phyloP scores from a whole-genome alignment of 2,113 vertebrate species.

The Alaudala cheleensis region DNA sequence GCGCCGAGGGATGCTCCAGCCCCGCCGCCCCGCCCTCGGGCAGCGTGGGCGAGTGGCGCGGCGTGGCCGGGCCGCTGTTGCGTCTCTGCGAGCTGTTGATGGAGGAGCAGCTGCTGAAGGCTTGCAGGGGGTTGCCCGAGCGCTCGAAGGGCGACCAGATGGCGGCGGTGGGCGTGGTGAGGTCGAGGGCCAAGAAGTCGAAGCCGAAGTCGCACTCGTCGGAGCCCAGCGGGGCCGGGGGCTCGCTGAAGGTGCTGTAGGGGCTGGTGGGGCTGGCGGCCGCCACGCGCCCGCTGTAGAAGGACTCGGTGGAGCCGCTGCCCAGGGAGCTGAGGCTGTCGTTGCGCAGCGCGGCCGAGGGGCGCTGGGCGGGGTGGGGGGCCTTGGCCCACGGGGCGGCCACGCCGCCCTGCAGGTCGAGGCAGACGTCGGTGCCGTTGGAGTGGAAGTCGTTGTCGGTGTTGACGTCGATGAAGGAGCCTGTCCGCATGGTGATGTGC shows the following conservation, averaged over 20 bases:
- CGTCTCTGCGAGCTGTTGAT: slow-evolving; percentile 62
- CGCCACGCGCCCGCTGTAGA: slow-evolving; percentile 51
- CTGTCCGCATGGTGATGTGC: slow-evolving; percentile 94
- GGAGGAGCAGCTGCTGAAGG: slow-evolving; percentile 73
- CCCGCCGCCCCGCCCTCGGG: slow-evolving; percentile 64
- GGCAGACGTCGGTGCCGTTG: slow-evolving; percentile 95
- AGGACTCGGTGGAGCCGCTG: slow-evolving; percentile 73
- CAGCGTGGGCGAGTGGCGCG: slow-evolving; percentile 80
- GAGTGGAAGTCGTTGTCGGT: slow-evolving; percentile 96
- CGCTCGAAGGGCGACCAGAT: slow-evolving; percentile 91
- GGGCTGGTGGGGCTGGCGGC: slow-evolving; percentile 82
- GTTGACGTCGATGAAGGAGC: slow-evolving; percentile 89
- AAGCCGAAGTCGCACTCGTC: slow-evolving; percentile 85
- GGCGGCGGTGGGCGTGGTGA: slow-evolving; percentile 75
- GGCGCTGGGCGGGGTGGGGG: slow-evolving; percentile 47
- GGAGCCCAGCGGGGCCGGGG: slow-evolving; percentile 40
- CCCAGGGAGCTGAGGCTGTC: slow-evolving; percentile 68
- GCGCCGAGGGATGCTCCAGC: slow-evolving; percentile 85
- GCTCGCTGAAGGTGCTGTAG: slow-evolving; percentile 79
- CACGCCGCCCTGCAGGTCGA: slow-evolving; percentile 82
- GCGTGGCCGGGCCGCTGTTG: slow-evolving; percentile 77
- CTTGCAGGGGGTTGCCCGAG: slow-evolving; percentile 60
- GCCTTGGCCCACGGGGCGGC: slow-evolving; percentile 86
- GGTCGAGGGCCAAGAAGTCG: slow-evolving; percentile 83
- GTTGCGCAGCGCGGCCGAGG: slow-evolving; percentile 56